Percentiles rank a stretch among this genome's conserved stretches.
Conservation (phyloP, 2,113 vertebrate genomes). For the Sapayoa aenigma region DNA sequence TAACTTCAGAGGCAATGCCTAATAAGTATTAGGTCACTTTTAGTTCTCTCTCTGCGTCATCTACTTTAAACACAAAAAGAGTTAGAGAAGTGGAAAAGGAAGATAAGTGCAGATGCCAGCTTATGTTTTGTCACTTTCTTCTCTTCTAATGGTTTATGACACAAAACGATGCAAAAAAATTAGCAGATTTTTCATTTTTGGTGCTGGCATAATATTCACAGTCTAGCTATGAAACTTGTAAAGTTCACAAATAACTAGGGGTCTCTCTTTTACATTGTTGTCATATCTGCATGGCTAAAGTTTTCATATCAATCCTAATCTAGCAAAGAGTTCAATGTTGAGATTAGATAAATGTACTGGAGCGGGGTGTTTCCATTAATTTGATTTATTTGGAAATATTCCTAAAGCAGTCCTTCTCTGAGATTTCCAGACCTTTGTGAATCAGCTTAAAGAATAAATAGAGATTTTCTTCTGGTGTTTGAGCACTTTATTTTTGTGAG, state of each 20-base stretch:
- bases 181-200: background rate
- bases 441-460: background rate
- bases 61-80: background rate
- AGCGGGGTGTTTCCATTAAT: background rate
- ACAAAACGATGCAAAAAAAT: background rate
- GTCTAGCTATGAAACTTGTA: background rate
- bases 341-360: background rate
- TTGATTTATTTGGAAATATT: background rate
- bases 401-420: background rate
- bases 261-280: background rate
- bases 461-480: background rate
- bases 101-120: background rate
- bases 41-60: background rate
- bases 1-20: background rate
- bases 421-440: background rate
- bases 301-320: background rate
- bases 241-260: background rate
- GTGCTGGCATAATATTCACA: background rate
- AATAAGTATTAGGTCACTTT: background rate
- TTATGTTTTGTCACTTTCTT: background rate
- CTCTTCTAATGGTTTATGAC: background rate
- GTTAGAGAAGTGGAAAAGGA: background rate
- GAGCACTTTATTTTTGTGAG: background rate
- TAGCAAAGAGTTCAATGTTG: background rate
- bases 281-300: background rate